Percentiles rank a stretch among this genome's conserved stretches.
These are phyloP conservation scores for Bolborhynchus lineola DNA, from an alignment of 2,113 vertebrate genomes.

Conservation along the genomic window DNA sequence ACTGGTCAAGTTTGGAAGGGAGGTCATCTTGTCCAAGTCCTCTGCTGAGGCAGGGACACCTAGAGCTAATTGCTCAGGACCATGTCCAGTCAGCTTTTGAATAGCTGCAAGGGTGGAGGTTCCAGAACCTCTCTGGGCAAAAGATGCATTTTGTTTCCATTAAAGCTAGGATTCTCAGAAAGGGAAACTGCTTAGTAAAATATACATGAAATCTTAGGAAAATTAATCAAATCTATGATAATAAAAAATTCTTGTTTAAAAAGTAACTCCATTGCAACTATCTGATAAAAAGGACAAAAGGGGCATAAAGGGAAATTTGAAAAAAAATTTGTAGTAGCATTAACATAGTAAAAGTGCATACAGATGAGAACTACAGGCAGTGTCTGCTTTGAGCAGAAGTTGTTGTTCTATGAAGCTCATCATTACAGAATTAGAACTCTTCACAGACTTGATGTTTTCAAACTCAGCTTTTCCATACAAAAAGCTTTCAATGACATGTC, in stretches of 20 bases:
- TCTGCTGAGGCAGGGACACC: background rate
- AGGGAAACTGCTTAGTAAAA: background rate
- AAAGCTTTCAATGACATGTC: background rate
- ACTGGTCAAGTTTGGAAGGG: background rate
- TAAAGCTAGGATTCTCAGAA: slow-evolving; percentile 21
- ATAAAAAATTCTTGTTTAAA: background rate
- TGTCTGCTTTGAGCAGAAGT: background rate
- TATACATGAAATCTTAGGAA: background rate
- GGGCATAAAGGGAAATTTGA: background rate
- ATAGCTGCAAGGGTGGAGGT: background rate
- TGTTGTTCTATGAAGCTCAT: background rate
- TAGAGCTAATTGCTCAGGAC: background rate
- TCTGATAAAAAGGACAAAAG: background rate
- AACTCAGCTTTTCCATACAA: background rate
- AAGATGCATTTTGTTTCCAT: background rate
- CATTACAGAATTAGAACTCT: background rate
- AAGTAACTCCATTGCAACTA: background rate
- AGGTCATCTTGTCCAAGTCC: background rate
- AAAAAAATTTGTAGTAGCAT: background rate
- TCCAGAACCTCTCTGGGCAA: background rate
- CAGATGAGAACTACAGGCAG: background rate
- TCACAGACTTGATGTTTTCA: background rate
- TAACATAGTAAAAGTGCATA: background rate
- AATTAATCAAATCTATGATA: background rate
- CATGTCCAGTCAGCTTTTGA: background rate